Conservation (phyloP, 2,797 vertebrate species). For the Acanthiza pusilla region DNA sequence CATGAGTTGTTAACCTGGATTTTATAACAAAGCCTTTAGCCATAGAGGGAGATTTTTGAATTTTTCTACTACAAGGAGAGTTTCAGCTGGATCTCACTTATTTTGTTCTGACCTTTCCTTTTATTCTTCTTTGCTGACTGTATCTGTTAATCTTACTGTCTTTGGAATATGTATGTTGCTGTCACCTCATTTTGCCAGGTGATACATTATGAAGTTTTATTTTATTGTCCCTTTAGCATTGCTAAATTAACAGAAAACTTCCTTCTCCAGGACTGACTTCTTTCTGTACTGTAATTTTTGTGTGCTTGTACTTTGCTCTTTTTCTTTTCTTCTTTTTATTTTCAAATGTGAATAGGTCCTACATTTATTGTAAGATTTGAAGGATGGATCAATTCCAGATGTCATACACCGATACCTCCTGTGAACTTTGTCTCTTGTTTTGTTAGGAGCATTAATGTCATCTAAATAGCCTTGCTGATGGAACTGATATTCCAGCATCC, state of each 20-base stretch:
- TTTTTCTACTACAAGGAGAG: not conserved
- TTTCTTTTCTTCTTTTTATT: not conserved
- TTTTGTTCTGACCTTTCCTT: slow-evolving; percentile 2
- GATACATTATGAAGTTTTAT: not conserved
- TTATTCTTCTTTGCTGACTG: not conserved
- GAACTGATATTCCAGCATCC: not conserved
- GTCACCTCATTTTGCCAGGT: slow-evolving; percentile 17
- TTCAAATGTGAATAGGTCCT: not conserved
- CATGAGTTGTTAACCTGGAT: not conserved
- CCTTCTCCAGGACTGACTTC: not conserved
- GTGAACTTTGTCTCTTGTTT: not conserved
- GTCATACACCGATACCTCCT: not conserved
- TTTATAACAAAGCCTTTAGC: not conserved
- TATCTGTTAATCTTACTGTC: slow-evolving; percentile 1
- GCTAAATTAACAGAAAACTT: not conserved
- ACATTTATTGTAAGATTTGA: not conserved
- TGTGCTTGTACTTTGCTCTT: not conserved
- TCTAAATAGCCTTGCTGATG: not conserved
- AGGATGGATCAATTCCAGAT: not conserved
- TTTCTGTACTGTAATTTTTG: not conserved
- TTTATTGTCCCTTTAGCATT: not conserved
- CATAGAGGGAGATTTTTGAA: not conserved
- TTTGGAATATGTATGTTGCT: slow-evolving; percentile 9
- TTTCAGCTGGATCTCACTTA: not conserved
- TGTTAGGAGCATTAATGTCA: not conserved